Percentiles rank a stretch among this genome's conserved stretches.
These are phyloP conservation scores for Odocoileus virginianus DNA, from an alignment of 2,113 vertebrate species.

Conservation along the genomic window DNA sequence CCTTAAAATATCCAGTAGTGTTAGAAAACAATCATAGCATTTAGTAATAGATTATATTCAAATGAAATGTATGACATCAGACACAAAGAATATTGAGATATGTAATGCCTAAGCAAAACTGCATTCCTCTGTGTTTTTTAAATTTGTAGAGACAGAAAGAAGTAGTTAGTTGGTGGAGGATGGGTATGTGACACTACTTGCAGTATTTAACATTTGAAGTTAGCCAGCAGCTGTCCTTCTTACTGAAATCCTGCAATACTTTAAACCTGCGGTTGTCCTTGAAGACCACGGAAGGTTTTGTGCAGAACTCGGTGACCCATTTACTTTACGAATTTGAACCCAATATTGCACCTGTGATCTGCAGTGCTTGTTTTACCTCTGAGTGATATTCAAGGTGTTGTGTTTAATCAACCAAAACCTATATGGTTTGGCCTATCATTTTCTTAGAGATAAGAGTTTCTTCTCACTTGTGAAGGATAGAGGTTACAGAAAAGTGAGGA, in stretches of 20 bases:
- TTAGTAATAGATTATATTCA: neutral
- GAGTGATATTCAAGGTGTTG: slow-evolving; percentile 30
- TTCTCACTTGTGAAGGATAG: slow-evolving; percentile 9
- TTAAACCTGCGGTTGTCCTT: slow-evolving; percentile 34
- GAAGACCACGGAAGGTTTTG: neutral
- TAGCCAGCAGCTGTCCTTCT: neutral
- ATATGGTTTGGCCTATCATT: neutral
- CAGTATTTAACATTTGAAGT: neutral
- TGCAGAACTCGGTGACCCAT: slow-evolving; percentile 54
- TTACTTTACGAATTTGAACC: slow-evolving; percentile 32
- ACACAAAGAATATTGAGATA: neutral
- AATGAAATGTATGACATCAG: neutral
- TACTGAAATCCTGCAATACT: neutral
- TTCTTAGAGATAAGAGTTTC: slow-evolving; percentile 28
- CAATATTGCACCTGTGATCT: neutral
- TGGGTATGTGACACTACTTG: neutral
- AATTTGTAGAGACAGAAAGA: neutral
- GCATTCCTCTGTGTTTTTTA: neutral
- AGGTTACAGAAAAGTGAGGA: neutral
- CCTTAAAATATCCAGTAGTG: neutral
- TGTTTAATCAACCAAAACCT: slow-evolving; percentile 54
- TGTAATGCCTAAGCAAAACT: neutral
- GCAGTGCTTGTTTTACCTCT: neutral
- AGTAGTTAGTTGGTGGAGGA: neutral
- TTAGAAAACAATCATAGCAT: neutral